Evolutionary conservation across 2,888 invertebrate genomes (phyloP), one percentile per base, ranked within the genome.

Genomic region (Drosophila anomelani): DNA sequence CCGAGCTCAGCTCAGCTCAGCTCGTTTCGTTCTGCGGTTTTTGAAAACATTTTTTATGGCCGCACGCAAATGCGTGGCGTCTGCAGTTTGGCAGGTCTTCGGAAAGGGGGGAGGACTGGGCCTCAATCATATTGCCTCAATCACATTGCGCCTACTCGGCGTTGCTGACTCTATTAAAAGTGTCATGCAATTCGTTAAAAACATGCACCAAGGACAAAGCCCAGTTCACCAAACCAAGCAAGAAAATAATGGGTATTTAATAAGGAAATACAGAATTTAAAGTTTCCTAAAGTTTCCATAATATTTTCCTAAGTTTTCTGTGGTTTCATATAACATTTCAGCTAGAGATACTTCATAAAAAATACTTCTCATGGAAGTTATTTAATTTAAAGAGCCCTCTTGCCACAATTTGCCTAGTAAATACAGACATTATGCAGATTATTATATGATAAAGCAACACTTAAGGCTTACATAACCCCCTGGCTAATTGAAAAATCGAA

Each of bases 161-260:
- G 63, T 67, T 69, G 80, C 84, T 51, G 85, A 75, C 86, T 86
- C 87, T 76, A 81, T 81, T 80, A 83, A 82, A 78, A 75, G 73
- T 82, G 80, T 82, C 86, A 85, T 69, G 61, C 69, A 56, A 67
- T 73, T 75, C 43, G 63, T 69, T 69, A 15, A 53, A 72, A 64
- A 17, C 59, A 39, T 34, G 43, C 61, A 62, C 59, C 61, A 62
- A 62, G 41, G 43, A 44, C 43, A 44, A 29, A 23, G 17, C 47
- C 23, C 12, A 20, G 57, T 8, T 32, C 17, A 12, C 8, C 17
- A 32, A 17, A 32, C 17, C 17, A 26, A 26, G 12, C 8, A 12
- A 13, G 34, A 20, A 20, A 34, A 51, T 0, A 20, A 34, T 17
- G 3, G 1, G 2, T 9, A 32, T 8, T 32, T 13, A 32, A 32